Conservation (phyloP, 2,797 vertebrate genomes). For the Pristis pectinata region DNA sequence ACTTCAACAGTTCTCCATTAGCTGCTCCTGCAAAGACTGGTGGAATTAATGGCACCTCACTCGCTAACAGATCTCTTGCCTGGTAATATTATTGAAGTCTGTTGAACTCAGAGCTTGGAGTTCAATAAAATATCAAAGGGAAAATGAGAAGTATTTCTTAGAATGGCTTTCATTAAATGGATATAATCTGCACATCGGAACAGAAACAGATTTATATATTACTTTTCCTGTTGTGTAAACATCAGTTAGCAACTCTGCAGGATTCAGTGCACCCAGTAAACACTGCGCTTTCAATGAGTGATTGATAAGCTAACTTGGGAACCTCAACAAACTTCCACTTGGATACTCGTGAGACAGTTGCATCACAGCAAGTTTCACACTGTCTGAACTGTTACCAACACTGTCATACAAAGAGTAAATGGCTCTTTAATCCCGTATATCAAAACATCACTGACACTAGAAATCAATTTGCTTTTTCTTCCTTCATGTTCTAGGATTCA, state of each 20-base stretch:
- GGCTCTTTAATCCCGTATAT: too few relatives aligned
- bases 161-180: neutral
- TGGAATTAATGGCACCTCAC: neutral
- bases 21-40: neutral
- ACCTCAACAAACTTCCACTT: neutral
- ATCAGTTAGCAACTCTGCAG: neutral
- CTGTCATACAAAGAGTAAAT: neutral
- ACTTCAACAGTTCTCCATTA: neutral
- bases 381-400: neutral
- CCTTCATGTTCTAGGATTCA: neutral
- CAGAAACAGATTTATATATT: neutral
- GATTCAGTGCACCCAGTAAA: neutral
- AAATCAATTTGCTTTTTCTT: neutral
- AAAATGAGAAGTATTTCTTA: neutral
- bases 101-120: neutral
- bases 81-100: neutral
- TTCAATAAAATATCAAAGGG: neutral
- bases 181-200: neutral
- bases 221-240: neutral
- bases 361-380: neutral
- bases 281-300: neutral
- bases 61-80: neutral
- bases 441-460: neutral
- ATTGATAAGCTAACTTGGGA: neutral
- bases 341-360: neutral